These are phyloP conservation scores for Pollimyrus isidori DNA, from an alignment of 2,113 vertebrate species.

Conservation along the genomic window DNA sequence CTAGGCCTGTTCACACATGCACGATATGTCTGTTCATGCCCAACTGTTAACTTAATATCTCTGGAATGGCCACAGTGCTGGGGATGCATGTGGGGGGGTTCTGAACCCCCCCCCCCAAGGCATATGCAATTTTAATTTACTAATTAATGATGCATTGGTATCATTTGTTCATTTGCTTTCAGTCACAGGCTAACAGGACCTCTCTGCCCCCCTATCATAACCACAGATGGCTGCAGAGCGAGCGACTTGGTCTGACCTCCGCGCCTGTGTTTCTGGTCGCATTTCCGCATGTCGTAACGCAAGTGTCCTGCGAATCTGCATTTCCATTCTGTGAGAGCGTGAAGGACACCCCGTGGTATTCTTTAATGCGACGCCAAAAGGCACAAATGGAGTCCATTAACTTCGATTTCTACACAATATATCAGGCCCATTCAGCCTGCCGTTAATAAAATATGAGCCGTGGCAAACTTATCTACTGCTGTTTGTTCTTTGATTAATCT, in stretches of 20 bases:
- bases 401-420: neutral
- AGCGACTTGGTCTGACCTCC: neutral
- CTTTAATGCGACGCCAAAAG: neutral
- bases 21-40: neutral
- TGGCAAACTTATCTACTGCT: neutral
- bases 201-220: neutral
- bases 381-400: neutral
- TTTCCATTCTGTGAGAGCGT: neutral
- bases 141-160: neutral
- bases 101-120: neutral
- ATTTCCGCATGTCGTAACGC: neutral
- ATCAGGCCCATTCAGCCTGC: neutral
- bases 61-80: neutral
- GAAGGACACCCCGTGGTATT: neutral
- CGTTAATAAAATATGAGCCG: constrained; percentile 12
- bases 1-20: neutral
- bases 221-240: neutral
- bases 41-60: neutral
- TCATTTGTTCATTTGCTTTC: neutral
- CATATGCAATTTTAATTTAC: neutral
- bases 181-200: neutral
- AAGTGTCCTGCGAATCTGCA: neutral
- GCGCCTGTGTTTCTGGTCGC: neutral
- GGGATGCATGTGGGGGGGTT: neutral
- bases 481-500: constrained; percentile 7